These are phyloP conservation scores for Peromyscus melanophrys DNA, from an alignment of 2,797 vertebrate species.

Conservation along the genomic window DNA sequence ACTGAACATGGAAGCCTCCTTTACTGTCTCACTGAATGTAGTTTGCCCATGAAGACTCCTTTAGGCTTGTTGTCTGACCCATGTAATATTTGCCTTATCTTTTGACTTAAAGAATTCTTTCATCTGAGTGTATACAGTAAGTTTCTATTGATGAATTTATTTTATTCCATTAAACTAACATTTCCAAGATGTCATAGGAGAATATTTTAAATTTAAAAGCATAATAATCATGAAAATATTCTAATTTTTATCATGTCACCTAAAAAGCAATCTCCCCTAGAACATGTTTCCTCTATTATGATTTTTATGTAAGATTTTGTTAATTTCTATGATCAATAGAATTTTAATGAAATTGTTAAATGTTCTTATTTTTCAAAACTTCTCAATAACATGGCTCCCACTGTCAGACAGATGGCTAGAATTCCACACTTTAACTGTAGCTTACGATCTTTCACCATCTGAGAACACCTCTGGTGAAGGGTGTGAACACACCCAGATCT, in stretches of 20 bases:
- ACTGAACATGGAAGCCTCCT: slow-evolving; percentile 26
- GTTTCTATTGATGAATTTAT: slow-evolving; percentile 43
- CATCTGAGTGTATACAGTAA: not conserved
- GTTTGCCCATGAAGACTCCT: not conserved
- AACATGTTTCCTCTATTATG: not conserved
- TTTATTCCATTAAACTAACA: not conserved
- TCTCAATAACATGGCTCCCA: not conserved
- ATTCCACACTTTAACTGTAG: slow-evolving; percentile 30
- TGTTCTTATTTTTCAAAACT: slow-evolving; percentile 37
- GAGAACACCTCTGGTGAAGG: not conserved
- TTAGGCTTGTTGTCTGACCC: not conserved
- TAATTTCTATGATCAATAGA: slow-evolving; percentile 46
- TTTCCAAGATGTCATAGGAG: slow-evolving; percentile 44
- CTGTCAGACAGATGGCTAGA: not conserved
- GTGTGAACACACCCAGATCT: not conserved
- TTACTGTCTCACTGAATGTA: slow-evolving; percentile 10
- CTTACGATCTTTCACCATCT: not conserved
- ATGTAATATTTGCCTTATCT: slow-evolving; percentile 34
- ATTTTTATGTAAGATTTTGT: slow-evolving; percentile 60
- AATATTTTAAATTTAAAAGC: not conserved
- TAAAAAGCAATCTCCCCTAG: not conserved
- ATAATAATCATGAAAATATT: not conserved
- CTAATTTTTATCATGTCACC: not conserved
- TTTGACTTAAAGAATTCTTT: slow-evolving; percentile 48
- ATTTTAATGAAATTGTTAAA: slow-evolving; percentile 37